Evolutionary conservation across 2,888 invertebrate species (phyloP), one percentile per base, ranked within the genome.

Genomic region (Drosophila hamatofila): DNA sequence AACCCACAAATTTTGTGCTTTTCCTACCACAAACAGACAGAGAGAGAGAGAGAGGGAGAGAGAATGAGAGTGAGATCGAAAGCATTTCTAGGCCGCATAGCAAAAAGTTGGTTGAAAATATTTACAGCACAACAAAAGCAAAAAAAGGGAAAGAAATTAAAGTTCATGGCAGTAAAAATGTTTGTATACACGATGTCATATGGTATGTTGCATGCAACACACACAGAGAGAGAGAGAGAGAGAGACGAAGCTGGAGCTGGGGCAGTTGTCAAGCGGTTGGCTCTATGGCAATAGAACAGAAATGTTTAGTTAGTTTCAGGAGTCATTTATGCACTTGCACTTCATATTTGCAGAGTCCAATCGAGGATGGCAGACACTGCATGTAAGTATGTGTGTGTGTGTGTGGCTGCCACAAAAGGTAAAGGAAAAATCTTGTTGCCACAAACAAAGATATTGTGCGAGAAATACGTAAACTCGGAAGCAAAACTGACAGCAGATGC

Each of bases 101-200:
- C 59, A 73, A 81, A 49, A 83, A 85, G 83, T 85, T 80, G 30
- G 73, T 67, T 74, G 57, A 68, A 68, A 69, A 80, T 78, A 73
- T 71, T 70, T 80, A 52, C 66, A 64, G 37, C 60, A 58, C 42
- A 51, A 21, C 33, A 21, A 18, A 18, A 33, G 14, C 14, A 37
- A 37, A 30, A 44, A 56, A 70, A 69, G 69, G 59, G 21, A 62
- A 57, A 25, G 49, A 80, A 80, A 75, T 80, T 80, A 72, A 80
- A 78, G 80, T 72, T 74, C 41, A 63, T 23, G 16, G 59, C 59
- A 66, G 51, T 52, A 49, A 54, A 69, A 74, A 49, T 66, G 35
- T 58, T 63, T 74, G 63, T 61, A 44, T 37, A 42, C 39, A 58
- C 42, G 21, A 49, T 75, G 71, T 66, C 75, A 71, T 52, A 48